Conservation (phyloP, 2,113 vertebrate genomes). For the Erythrolamprus reginae region DNA sequence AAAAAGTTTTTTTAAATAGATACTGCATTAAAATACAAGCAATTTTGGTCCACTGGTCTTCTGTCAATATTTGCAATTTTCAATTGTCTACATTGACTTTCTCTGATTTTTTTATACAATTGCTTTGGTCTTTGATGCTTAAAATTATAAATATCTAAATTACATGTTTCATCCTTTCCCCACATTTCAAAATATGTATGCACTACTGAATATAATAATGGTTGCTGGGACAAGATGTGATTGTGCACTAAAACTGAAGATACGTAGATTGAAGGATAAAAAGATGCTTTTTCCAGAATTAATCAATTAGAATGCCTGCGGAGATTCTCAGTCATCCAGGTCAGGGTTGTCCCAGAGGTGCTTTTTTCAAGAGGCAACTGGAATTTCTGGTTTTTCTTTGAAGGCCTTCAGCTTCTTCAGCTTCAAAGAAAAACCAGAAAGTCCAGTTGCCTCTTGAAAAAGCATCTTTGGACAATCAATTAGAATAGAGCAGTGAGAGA, state of each 20-base stretch:
- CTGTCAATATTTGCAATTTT: neutral
- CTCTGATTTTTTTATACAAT: neutral
- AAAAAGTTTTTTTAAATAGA: neutral
- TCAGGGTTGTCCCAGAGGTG: no score
- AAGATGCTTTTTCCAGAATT: neutral
- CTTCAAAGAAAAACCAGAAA: no score
- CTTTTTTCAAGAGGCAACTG: no score
- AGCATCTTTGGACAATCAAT: no score
- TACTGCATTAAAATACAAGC: neutral
- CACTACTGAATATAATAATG: neutral
- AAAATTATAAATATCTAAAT: neutral
- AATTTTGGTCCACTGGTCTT: neutral
- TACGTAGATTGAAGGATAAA: neutral
- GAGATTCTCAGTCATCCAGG: no score
- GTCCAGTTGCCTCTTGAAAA: no score
- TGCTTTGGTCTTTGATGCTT: neutral
- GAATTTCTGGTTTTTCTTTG: no score
- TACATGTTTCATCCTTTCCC: neutral
- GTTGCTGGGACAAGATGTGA: neutral
- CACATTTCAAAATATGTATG: neutral
- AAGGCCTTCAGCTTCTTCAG: no score
- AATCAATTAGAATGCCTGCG: neutral
- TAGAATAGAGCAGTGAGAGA: no score
- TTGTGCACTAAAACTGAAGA: neutral
- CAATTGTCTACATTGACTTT: neutral